A percentile compares a stretch with the other conserved stretches of the same genome.
These are phyloP conservation scores for Ectropis grisescens DNA, from an alignment of 1,140 invertebrate species.

Conservation along the genomic window DNA sequence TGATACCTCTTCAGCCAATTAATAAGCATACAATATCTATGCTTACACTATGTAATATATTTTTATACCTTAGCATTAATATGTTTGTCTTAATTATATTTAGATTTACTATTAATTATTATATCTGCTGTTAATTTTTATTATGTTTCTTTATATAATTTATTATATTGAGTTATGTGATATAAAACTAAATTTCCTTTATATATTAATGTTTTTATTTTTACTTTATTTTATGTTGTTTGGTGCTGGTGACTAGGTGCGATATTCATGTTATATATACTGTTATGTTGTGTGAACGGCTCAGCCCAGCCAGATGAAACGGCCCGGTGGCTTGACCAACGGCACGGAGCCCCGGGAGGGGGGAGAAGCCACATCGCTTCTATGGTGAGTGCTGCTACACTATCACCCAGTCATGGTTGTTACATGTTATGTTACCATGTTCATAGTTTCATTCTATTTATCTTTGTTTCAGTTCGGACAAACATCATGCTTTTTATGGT, in stretches of 20 bases:
- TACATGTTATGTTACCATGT: no score
- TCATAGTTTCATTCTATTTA: constrained; percentile 19
- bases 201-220: constrained; percentile 27
- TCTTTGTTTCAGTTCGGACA: constrained; percentile 44
- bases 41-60: no score
- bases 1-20: no score
- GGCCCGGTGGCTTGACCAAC: constrained; percentile 60
- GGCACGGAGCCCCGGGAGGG: constrained; percentile 39
- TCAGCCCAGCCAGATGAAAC: constrained; percentile 67
- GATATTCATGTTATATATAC: constrained; percentile 69
- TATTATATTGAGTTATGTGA: no score
- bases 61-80: no score
- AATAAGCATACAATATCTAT: no score
- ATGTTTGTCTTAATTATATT: no score
- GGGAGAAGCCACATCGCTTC: constrained; percentile 62
- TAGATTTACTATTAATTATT: no score
- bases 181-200: constrained; percentile 18
- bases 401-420: neutral
- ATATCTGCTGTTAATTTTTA: no score
- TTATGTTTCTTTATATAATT: no score
- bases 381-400: constrained; percentile 54
- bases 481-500: constrained; percentile 26
- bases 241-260: constrained; percentile 66
- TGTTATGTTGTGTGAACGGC: constrained; percentile 66
- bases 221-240: constrained; percentile 60